Percentiles rank a stretch among this genome's conserved stretches.
Evolutionary conservation across 1,140 invertebrate species (phyloP).

Genomic region (Piezodorus guildinii): DNA sequence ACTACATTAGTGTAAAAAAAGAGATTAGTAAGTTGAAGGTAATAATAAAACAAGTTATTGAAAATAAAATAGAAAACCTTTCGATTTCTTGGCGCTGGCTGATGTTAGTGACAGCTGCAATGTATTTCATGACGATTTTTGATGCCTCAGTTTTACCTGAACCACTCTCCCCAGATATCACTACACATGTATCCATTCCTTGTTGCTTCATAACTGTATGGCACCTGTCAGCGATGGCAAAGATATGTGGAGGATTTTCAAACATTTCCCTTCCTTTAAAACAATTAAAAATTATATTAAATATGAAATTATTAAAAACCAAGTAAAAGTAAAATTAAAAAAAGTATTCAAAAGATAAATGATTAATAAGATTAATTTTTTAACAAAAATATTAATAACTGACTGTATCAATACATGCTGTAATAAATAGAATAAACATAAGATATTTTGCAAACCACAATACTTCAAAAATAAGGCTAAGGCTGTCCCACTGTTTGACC

Average conservation of each 20-base stretch:
- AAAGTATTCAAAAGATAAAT: no score
- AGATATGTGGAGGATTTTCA: conserved; percentile 89
- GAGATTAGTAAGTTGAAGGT: not conserved
- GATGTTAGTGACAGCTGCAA: conserved; percentile 91
- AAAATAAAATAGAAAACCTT: conserved; percentile 42
- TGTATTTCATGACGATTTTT: conserved; percentile 99
- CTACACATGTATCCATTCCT: conserved; percentile 85
- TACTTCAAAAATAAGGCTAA: no score
- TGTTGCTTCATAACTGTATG: conserved; percentile 83
- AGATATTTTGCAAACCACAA: no score
- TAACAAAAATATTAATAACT: no score
- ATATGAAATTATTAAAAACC: no score
- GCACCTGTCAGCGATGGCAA: conserved; percentile 87
- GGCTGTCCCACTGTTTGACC: no score
- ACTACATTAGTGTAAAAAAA: no score
- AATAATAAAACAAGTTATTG: not conserved
- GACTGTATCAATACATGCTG: no score
- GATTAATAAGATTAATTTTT: no score
- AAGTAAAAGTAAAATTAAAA: no score
- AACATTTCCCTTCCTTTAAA: conserved; percentile 71
- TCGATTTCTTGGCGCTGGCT: conserved; percentile 88
- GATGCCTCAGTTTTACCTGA: conserved; percentile 96
- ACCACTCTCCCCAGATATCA: conserved; percentile 92
- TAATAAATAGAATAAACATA: no score
- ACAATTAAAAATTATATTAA: conserved; percentile 8